A percentile compares a stretch with the other conserved stretches of the same genome.
Evolutionary conservation across 1,140 invertebrate genomes (phyloP).

Genomic region (Sipha flava): DNA sequence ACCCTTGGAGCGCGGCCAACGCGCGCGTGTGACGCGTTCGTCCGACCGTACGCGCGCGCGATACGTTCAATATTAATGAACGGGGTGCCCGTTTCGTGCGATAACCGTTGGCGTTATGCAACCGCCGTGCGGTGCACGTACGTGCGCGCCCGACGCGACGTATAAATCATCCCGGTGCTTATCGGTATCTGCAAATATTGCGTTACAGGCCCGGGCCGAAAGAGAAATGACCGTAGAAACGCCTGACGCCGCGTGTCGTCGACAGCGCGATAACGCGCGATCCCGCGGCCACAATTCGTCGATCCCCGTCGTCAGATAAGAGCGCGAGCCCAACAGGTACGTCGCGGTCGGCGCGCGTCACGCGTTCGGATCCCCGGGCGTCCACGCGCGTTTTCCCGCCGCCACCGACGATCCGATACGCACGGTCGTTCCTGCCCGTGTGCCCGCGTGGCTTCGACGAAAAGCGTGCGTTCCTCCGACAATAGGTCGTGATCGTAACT

Average conservation of each 20-base stretch:
- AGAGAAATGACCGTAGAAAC: too few relatives aligned
- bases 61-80: neutral
- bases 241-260: too few relatives aligned
- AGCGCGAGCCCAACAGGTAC: neutral
- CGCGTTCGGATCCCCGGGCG: neutral
- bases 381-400: neutral
- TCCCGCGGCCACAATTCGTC: too few relatives aligned
- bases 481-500: too few relatives aligned
- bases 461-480: too few relatives aligned
- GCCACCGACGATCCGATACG: neutral
- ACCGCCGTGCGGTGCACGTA: neutral
- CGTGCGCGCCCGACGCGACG: neutral
- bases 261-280: too few relatives aligned
- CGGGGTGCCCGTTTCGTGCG: neutral
- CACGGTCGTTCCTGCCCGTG: neutral
- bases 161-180: too few relatives aligned
- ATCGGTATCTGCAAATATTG: too few relatives aligned
- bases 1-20: conserved; percentile 12
- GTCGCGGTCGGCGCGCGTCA: neutral
- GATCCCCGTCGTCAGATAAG: neutral
- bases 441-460: too few relatives aligned
- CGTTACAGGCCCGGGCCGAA: too few relatives aligned
- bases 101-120: neutral
- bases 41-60: neutral
- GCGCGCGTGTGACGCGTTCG: neutral